These are phyloP conservation scores for Chaetodon trifasciatus DNA, from an alignment of 2,797 vertebrate genomes.

Conservation along the genomic window DNA sequence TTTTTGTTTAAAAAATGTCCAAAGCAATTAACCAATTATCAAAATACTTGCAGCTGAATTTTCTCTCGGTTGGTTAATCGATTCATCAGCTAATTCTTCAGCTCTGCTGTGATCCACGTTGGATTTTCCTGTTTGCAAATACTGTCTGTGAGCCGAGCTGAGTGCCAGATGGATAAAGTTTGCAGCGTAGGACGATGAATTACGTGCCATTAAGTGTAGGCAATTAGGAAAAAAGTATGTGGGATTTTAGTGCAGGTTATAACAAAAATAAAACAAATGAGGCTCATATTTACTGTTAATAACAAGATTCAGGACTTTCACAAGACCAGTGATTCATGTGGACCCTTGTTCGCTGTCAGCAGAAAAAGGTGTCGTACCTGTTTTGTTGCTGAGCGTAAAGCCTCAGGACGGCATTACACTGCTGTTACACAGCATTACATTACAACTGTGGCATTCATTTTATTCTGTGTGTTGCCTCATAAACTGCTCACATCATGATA, in stretches of 20 bases:
- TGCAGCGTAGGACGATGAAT: constrained; percentile 1
- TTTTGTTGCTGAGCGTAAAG: not conserved
- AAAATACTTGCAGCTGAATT: not conserved
- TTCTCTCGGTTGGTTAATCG: not conserved
- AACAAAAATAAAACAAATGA: constrained; percentile 1
- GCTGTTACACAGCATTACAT: not conserved
- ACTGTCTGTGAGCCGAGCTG: not conserved
- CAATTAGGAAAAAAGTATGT: constrained; percentile 17
- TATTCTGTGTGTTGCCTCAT: not conserved
- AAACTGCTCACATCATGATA: not conserved
- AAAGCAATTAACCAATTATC: not conserved
- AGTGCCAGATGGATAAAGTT: constrained; percentile 23
- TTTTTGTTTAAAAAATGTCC: not conserved
- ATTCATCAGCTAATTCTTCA: not conserved
- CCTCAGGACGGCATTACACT: not conserved
- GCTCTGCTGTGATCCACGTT: not conserved
- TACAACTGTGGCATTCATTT: not conserved
- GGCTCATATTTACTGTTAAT: constrained; percentile 3
- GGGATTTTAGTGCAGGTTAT: constrained; percentile 12
- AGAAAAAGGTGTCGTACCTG: not conserved
- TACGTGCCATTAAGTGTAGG: constrained; percentile 4
- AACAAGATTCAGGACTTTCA: not conserved
- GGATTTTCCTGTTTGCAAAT: not conserved
- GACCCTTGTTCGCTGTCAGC: constrained; percentile 24
- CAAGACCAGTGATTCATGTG: not conserved